Percentiles rank a stretch among this genome's conserved stretches.
Conservation (phyloP, 1,140 invertebrate species). For the Calosoma granatense region DNA sequence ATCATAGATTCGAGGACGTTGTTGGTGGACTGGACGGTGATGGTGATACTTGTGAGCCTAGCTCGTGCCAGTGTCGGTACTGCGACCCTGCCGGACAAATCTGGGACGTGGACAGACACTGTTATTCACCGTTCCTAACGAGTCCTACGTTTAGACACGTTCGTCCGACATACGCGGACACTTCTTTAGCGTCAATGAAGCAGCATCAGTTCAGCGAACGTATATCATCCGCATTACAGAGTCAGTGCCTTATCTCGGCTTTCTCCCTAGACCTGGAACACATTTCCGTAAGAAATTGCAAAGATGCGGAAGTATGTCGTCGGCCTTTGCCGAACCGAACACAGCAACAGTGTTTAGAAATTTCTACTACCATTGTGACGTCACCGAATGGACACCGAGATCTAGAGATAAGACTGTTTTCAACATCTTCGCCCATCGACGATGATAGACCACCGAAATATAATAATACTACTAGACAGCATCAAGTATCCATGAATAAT, state of each 20-base stretch:
- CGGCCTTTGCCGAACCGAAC: constrained; percentile 7
- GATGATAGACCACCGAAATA: constrained; percentile 15
- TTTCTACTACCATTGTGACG: constrained; percentile 68
- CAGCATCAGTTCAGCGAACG: neutral
- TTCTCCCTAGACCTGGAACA: neutral
- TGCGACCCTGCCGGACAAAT: constrained; percentile 67
- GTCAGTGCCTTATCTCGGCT: neutral
- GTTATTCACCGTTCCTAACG: constrained; percentile 40
- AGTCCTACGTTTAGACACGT: constrained; percentile 22
- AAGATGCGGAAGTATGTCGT: neutral
- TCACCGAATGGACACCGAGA: constrained; percentile 65
- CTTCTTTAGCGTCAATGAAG: neutral
- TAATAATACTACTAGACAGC: too few relatives aligned
- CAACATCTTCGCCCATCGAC: constrained; percentile 34
- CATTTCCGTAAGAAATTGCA: neutral
- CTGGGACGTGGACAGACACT: constrained; percentile 56
- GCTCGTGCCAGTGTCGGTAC: constrained; percentile 65
- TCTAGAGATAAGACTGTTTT: constrained; percentile 67
- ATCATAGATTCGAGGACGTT: constrained; percentile 34
- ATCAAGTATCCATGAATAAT: too few relatives aligned
- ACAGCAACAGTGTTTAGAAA: constrained; percentile 44
- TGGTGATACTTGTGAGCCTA: constrained; percentile 37
- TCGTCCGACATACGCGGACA: constrained; percentile 1
- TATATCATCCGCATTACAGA: neutral
- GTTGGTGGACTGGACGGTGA: constrained; percentile 34